Evolutionary conservation across 2,113 vertebrate species (phyloP).

Genomic region (Tauraco erythrolophus): DNA sequence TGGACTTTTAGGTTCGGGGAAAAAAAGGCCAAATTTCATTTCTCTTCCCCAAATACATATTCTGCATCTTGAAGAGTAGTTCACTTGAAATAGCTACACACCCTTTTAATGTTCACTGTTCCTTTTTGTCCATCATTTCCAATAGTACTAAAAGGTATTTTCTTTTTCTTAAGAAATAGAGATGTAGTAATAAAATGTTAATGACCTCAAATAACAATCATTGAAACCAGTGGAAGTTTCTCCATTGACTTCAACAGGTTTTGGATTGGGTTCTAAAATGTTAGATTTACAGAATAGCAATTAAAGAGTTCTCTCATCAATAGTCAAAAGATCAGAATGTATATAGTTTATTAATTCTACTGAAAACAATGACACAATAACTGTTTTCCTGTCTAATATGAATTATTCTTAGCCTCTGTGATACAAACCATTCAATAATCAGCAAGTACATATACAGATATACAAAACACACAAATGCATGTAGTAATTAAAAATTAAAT

Average conservation of each 20-base stretch:
- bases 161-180: background rate
- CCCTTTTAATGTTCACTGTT: background rate
- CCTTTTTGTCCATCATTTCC: background rate
- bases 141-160: background rate
- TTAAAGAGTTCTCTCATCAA: background rate
- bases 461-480: conserved; percentile 25
- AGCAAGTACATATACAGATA: background rate
- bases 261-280: background rate
- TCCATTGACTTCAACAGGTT: background rate
- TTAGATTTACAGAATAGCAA: background rate
- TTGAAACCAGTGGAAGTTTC: background rate
- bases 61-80: background rate
- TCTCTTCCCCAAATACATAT: background rate
- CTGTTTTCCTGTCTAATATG: background rate
- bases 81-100: background rate
- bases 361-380: background rate
- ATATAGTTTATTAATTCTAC: background rate
- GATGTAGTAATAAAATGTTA: background rate
- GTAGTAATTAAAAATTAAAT: conserved; percentile 59
- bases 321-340: background rate
- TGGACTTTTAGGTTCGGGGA: background rate
- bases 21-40: background rate
- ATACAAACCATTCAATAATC: conserved; percentile 10
- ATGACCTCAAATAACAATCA: background rate
- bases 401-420: background rate